Evolutionary conservation across 2,888 invertebrate species (phyloP).

Genomic region (Cynaeus angustus): DNA sequence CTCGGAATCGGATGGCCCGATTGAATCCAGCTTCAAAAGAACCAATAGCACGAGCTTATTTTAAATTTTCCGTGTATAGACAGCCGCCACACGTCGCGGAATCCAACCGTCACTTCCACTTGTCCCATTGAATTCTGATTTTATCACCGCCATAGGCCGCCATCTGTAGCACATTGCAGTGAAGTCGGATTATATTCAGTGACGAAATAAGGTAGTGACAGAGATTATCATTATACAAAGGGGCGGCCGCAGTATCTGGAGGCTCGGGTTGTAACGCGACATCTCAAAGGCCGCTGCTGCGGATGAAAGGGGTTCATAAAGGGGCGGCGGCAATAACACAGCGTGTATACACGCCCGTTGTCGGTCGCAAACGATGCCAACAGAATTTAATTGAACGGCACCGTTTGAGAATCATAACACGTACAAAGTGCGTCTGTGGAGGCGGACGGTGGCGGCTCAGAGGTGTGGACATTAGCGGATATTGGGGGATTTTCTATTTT

Average conservation of each 20-base stretch:
- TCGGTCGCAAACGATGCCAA: conserved; percentile 64
- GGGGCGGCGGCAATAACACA: conserved; percentile 61
- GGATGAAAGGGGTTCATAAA: conserved; percentile 58
- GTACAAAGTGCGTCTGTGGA: conserved; percentile 58
- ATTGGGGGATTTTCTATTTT: conserved; percentile 11
- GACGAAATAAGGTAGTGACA: conserved; percentile 59
- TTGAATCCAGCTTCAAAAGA: conserved; percentile 23
- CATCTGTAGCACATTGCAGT: conserved; percentile 48
- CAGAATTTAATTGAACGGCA: conserved; percentile 63
- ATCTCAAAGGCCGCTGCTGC: conserved; percentile 54
- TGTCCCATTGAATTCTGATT: conserved; percentile 34
- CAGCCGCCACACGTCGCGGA: conserved; percentile 38
- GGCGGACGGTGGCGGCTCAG: conserved; percentile 25
- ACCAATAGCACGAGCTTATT: conserved; percentile 26
- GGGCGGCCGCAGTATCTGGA: conserved; percentile 51
- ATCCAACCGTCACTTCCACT: conserved; percentile 34
- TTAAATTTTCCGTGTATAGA: conserved; percentile 38
- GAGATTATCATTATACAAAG: conserved; percentile 64
- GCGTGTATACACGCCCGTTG: conserved; percentile 64
- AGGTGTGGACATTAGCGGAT: conserved; percentile 13
- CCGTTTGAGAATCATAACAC: conserved; percentile 63
- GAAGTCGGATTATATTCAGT: conserved; percentile 53
- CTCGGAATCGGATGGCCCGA: conserved; percentile 23
- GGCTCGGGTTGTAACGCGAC: conserved; percentile 46
- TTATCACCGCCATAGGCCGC: conserved; percentile 11